phyloP scores from a whole-genome alignment of 2,797 vertebrate genomes.

The Pteropus rufus region DNA sequence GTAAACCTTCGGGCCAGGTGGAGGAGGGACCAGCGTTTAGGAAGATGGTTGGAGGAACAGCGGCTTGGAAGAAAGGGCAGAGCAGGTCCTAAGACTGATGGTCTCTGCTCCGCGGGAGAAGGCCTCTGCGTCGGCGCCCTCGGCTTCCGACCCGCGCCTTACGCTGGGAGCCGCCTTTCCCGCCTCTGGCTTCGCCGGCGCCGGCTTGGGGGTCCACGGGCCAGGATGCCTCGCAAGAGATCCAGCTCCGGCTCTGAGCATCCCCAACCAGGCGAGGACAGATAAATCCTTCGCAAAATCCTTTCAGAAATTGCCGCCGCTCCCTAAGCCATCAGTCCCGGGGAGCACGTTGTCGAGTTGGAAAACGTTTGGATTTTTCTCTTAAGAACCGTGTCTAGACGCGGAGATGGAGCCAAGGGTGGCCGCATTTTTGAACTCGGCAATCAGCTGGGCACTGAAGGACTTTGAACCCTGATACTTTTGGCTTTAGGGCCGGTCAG shows the following conservation, averaged over 20 bases:
- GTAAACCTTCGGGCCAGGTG: neutral
- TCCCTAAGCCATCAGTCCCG: neutral
- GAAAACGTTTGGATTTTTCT: constrained; percentile 52
- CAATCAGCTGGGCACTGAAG: neutral
- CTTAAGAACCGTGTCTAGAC: constrained; percentile 46
- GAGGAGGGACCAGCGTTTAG: neutral
- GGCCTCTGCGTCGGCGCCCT: neutral
- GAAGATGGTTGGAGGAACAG: neutral
- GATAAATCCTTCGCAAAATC: neutral
- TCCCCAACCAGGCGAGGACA: neutral
- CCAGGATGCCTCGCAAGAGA: neutral
- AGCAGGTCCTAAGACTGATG: neutral
- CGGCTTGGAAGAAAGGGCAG: neutral
- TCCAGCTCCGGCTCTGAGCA: neutral
- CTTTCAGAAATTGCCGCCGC: neutral
- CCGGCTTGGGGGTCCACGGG: neutral
- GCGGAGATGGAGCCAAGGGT: constrained; percentile 48
- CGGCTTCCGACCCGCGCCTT: neutral
- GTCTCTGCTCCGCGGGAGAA: neutral
- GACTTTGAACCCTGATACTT: neutral
- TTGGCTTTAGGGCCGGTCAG: neutral
- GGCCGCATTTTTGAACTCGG: neutral
- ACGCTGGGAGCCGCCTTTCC: neutral
- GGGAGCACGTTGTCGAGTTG: constrained; percentile 38
- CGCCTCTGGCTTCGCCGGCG: neutral